These are phyloP conservation scores for Tetraodon nigroviridis DNA, from an alignment of 2,113 vertebrate genomes.

Conservation along the genomic window DNA sequence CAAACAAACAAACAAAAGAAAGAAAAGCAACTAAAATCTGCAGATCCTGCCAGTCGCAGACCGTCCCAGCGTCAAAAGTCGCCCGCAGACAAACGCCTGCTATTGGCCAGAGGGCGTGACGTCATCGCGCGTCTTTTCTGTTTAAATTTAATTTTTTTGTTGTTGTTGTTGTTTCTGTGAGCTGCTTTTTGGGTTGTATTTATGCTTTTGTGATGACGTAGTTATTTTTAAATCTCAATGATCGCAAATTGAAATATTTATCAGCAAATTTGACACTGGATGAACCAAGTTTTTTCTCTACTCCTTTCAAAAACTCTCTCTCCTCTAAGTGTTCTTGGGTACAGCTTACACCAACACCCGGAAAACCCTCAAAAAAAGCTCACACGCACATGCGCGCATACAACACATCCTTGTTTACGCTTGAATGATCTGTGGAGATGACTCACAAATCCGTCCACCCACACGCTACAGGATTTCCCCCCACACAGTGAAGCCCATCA, in stretches of 20 bases:
- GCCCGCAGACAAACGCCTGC: constrained; percentile 5
- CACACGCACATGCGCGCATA: neutral
- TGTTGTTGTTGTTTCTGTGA: too few relatives aligned
- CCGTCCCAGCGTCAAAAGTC: neutral
- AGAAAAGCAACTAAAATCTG: too few relatives aligned
- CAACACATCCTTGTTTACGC: neutral
- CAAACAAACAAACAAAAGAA: too few relatives aligned
- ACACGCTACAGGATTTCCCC: constrained; percentile 43
- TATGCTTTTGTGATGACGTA: too few relatives aligned
- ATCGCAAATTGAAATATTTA: too few relatives aligned
- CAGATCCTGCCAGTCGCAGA: too few relatives aligned
- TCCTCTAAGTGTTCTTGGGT: constrained; percentile 4
- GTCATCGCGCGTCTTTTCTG: constrained; percentile 13
- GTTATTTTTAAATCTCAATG: too few relatives aligned
- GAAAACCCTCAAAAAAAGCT: constrained; percentile 1
- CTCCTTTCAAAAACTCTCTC: neutral
- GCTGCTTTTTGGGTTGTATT: too few relatives aligned
- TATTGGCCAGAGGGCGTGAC: constrained; percentile 42
- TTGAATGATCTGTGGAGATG: constrained; percentile 26
- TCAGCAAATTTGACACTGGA: neutral
- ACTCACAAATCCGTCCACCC: constrained; percentile 45
- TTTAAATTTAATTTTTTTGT: too few relatives aligned
- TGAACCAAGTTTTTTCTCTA: neutral
- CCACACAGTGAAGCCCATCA: constrained; percentile 43
- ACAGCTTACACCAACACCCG: constrained; percentile 10